Base-by-base conservation (phyloP, 2,888 invertebrate genomes). In the Heterodera filipjevi region DNA sequence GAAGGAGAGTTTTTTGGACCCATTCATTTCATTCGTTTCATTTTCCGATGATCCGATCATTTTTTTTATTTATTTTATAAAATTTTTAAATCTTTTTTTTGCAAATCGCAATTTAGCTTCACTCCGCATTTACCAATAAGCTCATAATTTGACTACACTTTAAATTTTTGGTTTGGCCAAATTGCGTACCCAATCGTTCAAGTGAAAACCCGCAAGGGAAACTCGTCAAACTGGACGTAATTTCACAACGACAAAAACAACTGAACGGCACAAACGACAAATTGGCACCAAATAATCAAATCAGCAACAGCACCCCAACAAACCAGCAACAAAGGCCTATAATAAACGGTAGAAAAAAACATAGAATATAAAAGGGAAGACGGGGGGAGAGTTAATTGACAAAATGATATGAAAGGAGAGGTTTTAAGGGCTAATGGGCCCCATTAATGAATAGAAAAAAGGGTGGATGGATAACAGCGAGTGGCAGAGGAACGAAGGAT, bases 221-320 rank as follows among this genome's bases (percentile, higher is more conserved):
- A 68, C 33, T 5, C 32, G 12, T 59, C 75, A 75, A 75, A 35
- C 75, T 75, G 75, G 75, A 75, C 64, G 64, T 75, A 39, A 75
- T 75, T 75, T 75, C 75, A 30, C 75, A 75, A n/a, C 75, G 75
- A 19, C 75, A 75, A 44, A 75, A 75, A 59, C 75, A 75, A n/a
- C 33, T 75, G 44, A 75, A 75, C 59, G 53, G 64, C 44, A 68
- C 68, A 32, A 68, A 33, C 3, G 35, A 35, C 30, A 68, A 35
- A 68, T 68, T 68, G 68, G 14, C 59, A 22, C 27, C n/a, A 59
- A 27, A 59, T 3, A n/a, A 59, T 8, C 59, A 59, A 59, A 59
- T 59, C 22, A 59, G 33, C 64, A 75, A 33, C 75, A 75, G 22
- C 32, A 19, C 66, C 14, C 30, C 30, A 59, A 22, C 46, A 22